These are phyloP conservation scores for Siniperca knerii DNA, from an alignment of 2,113 vertebrate species.

Conservation along the genomic window DNA sequence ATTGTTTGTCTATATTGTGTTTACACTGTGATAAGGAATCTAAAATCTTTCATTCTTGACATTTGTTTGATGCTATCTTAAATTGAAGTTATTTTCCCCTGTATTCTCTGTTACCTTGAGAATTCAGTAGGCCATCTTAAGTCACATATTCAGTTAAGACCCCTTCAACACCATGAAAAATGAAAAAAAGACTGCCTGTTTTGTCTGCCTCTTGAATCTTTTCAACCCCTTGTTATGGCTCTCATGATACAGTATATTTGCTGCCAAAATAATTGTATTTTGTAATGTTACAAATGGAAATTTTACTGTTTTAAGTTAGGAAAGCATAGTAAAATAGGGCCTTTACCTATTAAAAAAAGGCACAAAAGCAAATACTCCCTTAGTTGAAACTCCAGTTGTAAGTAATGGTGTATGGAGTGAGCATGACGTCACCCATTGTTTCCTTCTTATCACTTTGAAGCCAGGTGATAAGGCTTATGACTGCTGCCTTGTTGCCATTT, in stretches of 20 bases:
- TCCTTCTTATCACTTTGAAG: constrained; percentile 1
- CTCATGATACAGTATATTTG: neutral
- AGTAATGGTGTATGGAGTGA: constrained; percentile 8
- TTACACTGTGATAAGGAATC: neutral
- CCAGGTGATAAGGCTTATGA: constrained; percentile 6
- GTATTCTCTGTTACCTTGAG: neutral
- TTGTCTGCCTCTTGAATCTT: neutral
- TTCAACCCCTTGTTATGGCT: neutral
- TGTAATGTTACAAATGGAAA: neutral
- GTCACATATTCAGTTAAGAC: neutral
- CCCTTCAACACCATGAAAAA: neutral
- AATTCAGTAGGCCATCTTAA: neutral
- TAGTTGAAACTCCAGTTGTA: neutral
- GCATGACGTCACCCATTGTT: neutral
- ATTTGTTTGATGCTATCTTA: neutral
- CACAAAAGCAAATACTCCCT: neutral
- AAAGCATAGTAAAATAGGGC: neutral
- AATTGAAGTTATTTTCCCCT: neutral
- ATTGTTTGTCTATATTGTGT: neutral
- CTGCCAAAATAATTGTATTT: neutral
- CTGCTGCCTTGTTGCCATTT: constrained; percentile 13
- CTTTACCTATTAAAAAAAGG: neutral
- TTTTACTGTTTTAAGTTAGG: neutral
- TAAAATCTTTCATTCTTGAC: neutral
- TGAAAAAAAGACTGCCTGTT: neutral